Evolutionary conservation across 1,140 invertebrate species (phyloP).

Genomic region (Cydia pomonella): DNA sequence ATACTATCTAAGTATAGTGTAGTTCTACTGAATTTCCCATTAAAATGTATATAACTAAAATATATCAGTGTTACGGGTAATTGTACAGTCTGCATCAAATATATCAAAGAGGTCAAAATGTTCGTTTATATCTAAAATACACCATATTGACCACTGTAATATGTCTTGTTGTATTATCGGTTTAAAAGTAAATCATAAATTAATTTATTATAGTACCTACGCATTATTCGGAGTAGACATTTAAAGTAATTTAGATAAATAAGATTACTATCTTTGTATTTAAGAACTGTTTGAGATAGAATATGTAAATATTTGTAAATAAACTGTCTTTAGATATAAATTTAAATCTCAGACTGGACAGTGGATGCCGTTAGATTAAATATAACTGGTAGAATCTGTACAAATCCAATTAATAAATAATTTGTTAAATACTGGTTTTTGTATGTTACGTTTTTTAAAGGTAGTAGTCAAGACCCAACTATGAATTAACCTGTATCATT

Average conservation of each 20-base stretch:
- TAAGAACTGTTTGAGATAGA: background rate
- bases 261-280: background rate
- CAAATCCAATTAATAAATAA: conserved; percentile 3
- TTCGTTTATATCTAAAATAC: background rate
- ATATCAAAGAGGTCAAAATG: background rate
- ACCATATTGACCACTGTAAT: background rate
- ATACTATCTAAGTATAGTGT: background rate
- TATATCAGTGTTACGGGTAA: conserved; percentile 30
- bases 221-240: background rate
- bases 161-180: background rate
- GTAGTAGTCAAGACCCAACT: background rate
- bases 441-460: background rate
- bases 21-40: background rate
- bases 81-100: conserved; percentile 6
- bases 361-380: background rate
- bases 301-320: conserved; percentile 7
- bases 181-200: background rate
- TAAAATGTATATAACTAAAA: background rate
- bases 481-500: background rate
- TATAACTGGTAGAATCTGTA: conserved; percentile 7
- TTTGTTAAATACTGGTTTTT: background rate
- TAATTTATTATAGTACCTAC: conserved; percentile 4
- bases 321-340: conserved; percentile 2
- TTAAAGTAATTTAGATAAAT: conserved; percentile 3
- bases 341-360: background rate